Conservation (phyloP, 2,113 vertebrate species). For the Gymnorhina tibicen region DNA sequence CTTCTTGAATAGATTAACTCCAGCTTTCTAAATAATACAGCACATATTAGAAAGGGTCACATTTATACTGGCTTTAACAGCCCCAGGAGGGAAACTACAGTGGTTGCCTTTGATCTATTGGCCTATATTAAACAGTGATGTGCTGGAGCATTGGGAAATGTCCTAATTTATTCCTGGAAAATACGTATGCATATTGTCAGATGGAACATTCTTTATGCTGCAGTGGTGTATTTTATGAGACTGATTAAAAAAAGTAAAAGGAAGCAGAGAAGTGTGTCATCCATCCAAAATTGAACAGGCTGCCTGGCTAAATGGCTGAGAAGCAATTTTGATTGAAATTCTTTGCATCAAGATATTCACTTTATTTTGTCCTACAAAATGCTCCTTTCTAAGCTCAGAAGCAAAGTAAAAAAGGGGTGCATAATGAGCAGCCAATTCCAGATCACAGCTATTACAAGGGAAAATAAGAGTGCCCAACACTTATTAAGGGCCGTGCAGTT, state of each 20-base stretch:
- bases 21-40: not conserved
- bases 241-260: not conserved
- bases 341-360: not conserved
- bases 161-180: constrained; percentile 53
- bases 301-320: not conserved
- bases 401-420: not conserved
- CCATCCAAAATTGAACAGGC: not conserved
- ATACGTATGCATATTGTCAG: constrained; percentile 22
- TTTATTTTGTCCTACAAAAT: not conserved
- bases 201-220: constrained; percentile 8
- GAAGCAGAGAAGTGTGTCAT: not conserved
- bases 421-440: not conserved
- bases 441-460: not conserved
- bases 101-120: constrained; percentile 53
- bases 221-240: not conserved
- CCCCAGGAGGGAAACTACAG: constrained; percentile 42
- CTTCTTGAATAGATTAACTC: not conserved
- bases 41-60: constrained; percentile 19
- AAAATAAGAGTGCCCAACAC: not conserved
- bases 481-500: accelerated
- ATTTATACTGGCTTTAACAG: constrained; percentile 5
- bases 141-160: constrained; percentile 35
- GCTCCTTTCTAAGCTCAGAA: not conserved
- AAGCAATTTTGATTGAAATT: not conserved
- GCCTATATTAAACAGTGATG: constrained; percentile 56